Conservation (phyloP, 2,797 vertebrate genomes). For the Austrolebias charrua region DNA sequence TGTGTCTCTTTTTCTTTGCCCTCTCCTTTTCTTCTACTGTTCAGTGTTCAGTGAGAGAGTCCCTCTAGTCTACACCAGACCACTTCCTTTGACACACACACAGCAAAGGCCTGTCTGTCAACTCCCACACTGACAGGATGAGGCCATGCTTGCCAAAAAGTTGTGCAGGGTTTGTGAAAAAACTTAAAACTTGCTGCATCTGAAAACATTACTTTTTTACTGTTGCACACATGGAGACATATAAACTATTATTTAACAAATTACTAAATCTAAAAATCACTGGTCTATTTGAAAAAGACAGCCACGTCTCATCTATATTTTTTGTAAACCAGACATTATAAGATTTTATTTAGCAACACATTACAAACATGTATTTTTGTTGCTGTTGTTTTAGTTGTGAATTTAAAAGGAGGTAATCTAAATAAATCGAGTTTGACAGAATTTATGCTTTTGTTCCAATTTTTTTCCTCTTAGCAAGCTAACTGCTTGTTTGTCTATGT, state of each 20-base stretch:
- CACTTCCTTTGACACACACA: conserved; percentile 74
- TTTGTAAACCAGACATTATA: no score
- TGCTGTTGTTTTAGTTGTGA: no score
- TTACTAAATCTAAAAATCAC: neutral
- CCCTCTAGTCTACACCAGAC: conserved; percentile 70
- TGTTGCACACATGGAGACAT: conserved; percentile 27
- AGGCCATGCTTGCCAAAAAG: conserved; percentile 69
- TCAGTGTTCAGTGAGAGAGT: conserved; percentile 67
- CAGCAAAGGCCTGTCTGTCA: conserved; percentile 70
- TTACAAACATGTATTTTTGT: no score
- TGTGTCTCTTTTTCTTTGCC: conserved; percentile 26
- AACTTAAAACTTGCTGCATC: conserved; percentile 27
- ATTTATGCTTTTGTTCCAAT: no score
- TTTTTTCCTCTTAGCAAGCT: no score
- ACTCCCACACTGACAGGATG: conserved; percentile 71
- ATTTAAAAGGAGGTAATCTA: no score
- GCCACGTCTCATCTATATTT: no score
- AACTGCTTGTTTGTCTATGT: no score
- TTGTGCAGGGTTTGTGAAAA: conserved; percentile 43
- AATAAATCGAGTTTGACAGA: no score
- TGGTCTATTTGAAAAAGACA: no score
- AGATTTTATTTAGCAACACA: no score
- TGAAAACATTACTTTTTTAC: conserved; percentile 28
- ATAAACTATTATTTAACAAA: conserved; percentile 15
- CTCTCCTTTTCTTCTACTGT: conserved; percentile 58